Conservation (phyloP, 1,140 invertebrate genomes). For the Belonocnema kinseyi region DNA sequence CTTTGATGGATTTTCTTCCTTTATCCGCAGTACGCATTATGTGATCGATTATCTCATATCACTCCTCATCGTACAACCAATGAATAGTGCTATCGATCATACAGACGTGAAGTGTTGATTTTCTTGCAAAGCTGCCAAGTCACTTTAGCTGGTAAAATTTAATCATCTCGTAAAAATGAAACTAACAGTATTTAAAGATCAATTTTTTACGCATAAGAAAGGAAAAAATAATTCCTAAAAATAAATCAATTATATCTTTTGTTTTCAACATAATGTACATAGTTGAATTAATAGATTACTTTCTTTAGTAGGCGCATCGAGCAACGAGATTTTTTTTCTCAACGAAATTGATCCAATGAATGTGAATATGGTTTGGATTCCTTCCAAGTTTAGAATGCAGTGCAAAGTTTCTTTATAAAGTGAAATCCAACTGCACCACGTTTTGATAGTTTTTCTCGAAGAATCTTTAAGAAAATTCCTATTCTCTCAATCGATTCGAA, state of each 20-base stretch:
- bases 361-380: neutral
- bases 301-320: no score
- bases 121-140: slow-evolving; percentile 12
- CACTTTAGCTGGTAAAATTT: neutral
- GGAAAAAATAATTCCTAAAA: neutral
- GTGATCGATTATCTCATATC: slow-evolving; percentile 21
- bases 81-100: slow-evolving; percentile 27
- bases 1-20: slow-evolving; percentile 17
- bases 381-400: neutral
- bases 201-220: neutral
- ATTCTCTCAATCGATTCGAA: slow-evolving; percentile 28
- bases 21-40: neutral
- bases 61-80: neutral
- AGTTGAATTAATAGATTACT: neutral
- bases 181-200: neutral
- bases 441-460: neutral
- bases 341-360: neutral
- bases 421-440: slow-evolving; percentile 1
- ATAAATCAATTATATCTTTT: neutral
- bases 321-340: neutral
- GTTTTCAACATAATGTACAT: neutral
- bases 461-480: slow-evolving; percentile 21
- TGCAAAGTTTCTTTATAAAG: neutral
- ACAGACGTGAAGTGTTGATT: neutral
- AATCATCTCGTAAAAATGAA: slow-evolving; percentile 8